Base-by-base conservation (phyloP, 2,888 invertebrate genomes). In the Tachina fera region DNA sequence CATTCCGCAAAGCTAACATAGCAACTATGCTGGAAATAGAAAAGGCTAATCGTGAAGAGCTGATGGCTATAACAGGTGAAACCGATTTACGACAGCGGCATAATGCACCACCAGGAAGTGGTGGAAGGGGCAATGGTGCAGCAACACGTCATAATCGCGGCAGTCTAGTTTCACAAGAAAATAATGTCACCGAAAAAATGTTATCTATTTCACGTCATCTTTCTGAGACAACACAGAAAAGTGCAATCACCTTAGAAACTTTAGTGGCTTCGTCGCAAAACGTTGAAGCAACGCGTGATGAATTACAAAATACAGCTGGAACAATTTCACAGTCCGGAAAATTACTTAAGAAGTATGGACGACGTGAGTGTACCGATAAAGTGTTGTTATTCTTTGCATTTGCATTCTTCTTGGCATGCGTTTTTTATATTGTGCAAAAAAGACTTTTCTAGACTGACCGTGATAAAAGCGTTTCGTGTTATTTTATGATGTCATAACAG, bases 281-380 rank as follows among this genome's bases (percentile, higher is more conserved):
- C 84, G 95, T 96, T n/a, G 92, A 95, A 93, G 95, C 96, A 3
- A 97, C 97, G 5, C 95, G 95, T 89, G 96, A 96, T 87, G 98
- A 98, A 92, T 93, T 98, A 51, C 95, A 96, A 89, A 95, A 95
- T 88, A 98, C 98, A 87, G 97, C 97, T 3, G 96, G 97, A 86
- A 96, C 96, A 39, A 98, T 98, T 88, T 94, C 96, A 41, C 98
- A 97, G 90, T 98, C 98, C 0, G 96, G 97, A 87, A 98, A 98
- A 92, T 94, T 99, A 10, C 93, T 99, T 61, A 97, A 97, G 78
- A 99, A 99, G 93, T 99, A 98, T 91, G 97, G 97, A 4, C 94
- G 98, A 75, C 94, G 99, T 51, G 99, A 99, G 93, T 96, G 98
- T 87, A 99, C 99, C 0, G 99, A 99, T 91, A 98, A 98, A 94